Evolutionary conservation across 2,888 invertebrate genomes (phyloP).

Genomic region (Zonitis immaculata): DNA sequence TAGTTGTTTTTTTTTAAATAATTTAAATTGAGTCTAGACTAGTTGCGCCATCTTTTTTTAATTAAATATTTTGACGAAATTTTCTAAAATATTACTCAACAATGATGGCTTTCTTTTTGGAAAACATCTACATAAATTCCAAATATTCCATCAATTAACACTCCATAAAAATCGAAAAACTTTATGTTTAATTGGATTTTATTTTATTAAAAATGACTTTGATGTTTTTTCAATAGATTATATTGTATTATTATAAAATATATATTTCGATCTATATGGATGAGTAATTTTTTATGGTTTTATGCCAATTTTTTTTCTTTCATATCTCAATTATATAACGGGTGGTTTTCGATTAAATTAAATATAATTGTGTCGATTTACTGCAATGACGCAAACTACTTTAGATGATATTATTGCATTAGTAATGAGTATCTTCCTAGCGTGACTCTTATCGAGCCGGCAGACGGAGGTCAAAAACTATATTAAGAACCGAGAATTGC

Average conservation of each 20-base stretch:
- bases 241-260: too few species aligned
- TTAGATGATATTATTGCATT: conserved; percentile 10
- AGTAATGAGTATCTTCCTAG: conserved; percentile 19
- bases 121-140: neutral
- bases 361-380: neutral
- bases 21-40: too few species aligned
- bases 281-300: too few species aligned
- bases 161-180: neutral
- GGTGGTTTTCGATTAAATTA: too few species aligned
- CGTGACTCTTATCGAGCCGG: conserved; percentile 15
- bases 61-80: neutral
- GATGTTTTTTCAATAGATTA: too few species aligned
- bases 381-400: conserved; percentile 4
- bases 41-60: neutral
- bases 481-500: conserved; percentile 40
- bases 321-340: too few species aligned
- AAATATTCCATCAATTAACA: neutral
- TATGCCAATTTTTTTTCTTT: too few species aligned
- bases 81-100: neutral
- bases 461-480: conserved; percentile 40
- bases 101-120: neutral
- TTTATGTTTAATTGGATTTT: neutral
- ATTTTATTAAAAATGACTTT: too few species aligned
- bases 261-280: too few species aligned
- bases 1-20: too few species aligned